phyloP scores from a whole-genome alignment of 1,140 invertebrate species.

The Phymastichus coffea region DNA sequence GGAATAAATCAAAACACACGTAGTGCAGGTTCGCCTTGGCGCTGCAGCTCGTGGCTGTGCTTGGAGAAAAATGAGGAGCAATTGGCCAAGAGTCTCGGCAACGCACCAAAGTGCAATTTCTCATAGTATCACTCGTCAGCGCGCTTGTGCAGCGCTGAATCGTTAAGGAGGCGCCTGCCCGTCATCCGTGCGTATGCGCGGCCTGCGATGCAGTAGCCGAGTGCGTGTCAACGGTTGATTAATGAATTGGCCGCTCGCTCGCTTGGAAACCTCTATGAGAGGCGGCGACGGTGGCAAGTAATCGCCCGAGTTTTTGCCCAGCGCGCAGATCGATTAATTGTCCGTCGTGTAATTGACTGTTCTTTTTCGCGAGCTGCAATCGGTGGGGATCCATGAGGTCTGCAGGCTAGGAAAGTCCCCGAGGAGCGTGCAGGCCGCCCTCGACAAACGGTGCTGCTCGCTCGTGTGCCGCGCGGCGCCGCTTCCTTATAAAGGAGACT shows the following conservation, averaged over 20 bases:
- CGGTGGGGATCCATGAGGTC: no score
- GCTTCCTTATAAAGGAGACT: conserved; percentile 18
- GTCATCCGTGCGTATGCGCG: conserved; percentile 36
- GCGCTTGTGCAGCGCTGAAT: background rate
- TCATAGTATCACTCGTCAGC: background rate
- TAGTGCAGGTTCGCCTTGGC: conserved; percentile 8
- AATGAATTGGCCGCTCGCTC: conserved; percentile 39
- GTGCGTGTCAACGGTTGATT: conserved; percentile 51
- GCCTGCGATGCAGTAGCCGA: conserved; percentile 43
- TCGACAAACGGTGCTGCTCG: background rate
- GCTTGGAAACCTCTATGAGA: background rate
- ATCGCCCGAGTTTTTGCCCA: background rate
- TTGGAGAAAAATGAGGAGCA: no score
- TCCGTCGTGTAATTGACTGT: no score
- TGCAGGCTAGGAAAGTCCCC: background rate
- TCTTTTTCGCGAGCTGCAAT: no score
- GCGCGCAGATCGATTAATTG: no score
- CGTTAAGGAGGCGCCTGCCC: conserved; percentile 22
- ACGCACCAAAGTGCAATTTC: conserved; percentile 10
- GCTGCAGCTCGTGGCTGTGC: background rate
- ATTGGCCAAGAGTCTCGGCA: no score
- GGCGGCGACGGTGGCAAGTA: background rate
- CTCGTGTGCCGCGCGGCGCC: background rate
- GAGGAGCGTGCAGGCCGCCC: background rate
- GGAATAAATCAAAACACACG: no score